These are phyloP conservation scores for Willowsia nigromaculata DNA, from an alignment of 2,888 invertebrate genomes.

Conservation along the genomic window DNA sequence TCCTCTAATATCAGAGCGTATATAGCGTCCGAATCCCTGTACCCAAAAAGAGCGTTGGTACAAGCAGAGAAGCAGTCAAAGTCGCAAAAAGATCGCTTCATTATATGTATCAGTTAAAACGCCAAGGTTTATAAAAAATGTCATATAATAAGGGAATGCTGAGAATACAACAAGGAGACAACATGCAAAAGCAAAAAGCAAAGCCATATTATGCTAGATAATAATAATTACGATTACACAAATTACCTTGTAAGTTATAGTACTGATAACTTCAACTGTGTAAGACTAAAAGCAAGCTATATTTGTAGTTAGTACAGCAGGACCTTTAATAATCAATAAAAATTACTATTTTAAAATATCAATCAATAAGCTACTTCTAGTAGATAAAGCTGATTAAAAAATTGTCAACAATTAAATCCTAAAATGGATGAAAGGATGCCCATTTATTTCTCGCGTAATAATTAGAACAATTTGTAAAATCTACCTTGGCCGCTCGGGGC, in stretches of 20 bases:
- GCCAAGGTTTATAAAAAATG: too few species aligned
- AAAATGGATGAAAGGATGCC: background rate
- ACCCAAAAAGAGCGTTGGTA: background rate
- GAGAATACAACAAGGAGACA: too few species aligned
- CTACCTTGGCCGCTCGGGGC: conserved; percentile 76
- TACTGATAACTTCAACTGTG: background rate
- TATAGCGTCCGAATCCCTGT: background rate
- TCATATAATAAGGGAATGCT: background rate
- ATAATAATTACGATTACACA: background rate
- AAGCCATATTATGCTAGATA: background rate
- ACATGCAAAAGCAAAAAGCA: too few species aligned
- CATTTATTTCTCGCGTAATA: background rate
- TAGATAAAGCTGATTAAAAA: background rate
- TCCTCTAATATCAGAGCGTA: background rate
- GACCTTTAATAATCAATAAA: conserved; percentile 21
- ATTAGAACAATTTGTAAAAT: background rate
- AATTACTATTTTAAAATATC: background rate
- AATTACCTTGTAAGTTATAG: background rate
- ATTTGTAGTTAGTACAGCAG: conserved; percentile 12
- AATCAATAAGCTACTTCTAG: background rate
- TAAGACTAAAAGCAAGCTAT: conserved; percentile 20
- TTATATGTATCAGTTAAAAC: background rate
- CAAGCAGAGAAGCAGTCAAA: background rate
- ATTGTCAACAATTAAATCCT: background rate
- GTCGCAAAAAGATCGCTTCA: background rate